These are phyloP conservation scores for Tiliacea aurago DNA, from an alignment of 2,888 invertebrate genomes.

Conservation along the genomic window DNA sequence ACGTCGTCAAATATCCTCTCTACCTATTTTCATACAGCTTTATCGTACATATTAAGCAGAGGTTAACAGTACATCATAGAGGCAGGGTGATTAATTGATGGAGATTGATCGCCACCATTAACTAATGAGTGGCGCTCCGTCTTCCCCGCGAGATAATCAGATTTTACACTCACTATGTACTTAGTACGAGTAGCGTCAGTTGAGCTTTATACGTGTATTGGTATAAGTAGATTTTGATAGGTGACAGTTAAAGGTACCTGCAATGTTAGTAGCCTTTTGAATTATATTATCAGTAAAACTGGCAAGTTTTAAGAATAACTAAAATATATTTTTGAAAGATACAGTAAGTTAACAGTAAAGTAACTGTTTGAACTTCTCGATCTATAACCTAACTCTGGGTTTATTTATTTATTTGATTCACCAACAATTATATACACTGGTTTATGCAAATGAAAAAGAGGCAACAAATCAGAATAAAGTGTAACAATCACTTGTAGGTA, in stretches of 20 bases:
- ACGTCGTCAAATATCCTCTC: background rate
- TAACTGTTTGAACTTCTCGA: background rate
- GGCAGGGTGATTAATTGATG: slow-evolving; percentile 63
- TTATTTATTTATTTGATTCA: no score
- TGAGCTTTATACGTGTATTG: background rate
- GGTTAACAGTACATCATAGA: slow-evolving; percentile 50
- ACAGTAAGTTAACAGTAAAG: background rate
- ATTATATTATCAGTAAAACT: background rate
- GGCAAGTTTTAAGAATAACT: background rate
- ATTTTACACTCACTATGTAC: slow-evolving; percentile 46
- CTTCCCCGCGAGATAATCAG: slow-evolving; percentile 60
- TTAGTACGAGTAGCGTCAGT: no score
- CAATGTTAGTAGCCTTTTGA: background rate
- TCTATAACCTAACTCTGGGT: background rate
- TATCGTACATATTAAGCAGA: slow-evolving; percentile 23
- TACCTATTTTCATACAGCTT: background rate
- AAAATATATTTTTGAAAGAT: background rate
- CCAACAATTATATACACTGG: no score
- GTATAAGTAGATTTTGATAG: background rate
- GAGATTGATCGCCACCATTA: slow-evolving; percentile 71
- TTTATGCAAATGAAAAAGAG: no score
- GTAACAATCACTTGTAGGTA: no score
- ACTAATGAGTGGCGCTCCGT: slow-evolving; percentile 66
- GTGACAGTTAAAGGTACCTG: background rate
- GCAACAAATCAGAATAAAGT: no score